phyloP scores from a whole-genome alignment of 2,888 invertebrate species.

The Idaea biselata region DNA sequence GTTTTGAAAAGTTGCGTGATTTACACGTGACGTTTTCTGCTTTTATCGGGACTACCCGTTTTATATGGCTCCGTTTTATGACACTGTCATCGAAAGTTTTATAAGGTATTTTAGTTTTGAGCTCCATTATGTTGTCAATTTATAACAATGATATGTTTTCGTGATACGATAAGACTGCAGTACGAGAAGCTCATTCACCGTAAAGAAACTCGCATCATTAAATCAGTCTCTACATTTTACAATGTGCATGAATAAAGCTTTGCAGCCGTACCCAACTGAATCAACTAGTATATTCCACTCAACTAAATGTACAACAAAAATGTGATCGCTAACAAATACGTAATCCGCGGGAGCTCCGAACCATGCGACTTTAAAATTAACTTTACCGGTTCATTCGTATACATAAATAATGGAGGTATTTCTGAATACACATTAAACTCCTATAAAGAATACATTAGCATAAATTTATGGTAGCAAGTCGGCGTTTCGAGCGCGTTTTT shows the following conservation, averaged over 20 bases:
- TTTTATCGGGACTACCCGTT: slow-evolving; percentile 66
- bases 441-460: slow-evolving; percentile 82
- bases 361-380: slow-evolving; percentile 76
- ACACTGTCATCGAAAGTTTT: slow-evolving; percentile 66
- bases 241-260: background rate
- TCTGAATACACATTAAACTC: slow-evolving; percentile 81
- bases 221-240: slow-evolving; percentile 35
- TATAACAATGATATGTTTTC: slow-evolving; percentile 41
- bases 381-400: slow-evolving; percentile 79
- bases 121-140: slow-evolving; percentile 52
- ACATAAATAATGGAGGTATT: slow-evolving; percentile 80
- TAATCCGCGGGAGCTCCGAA: slow-evolving; percentile 60
- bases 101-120: slow-evolving; percentile 61
- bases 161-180: slow-evolving; percentile 36
- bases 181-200: slow-evolving; percentile 44
- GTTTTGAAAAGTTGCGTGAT: slow-evolving; percentile 79
- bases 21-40: slow-evolving; percentile 75
- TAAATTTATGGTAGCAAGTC: slow-evolving; percentile 80
- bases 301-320: slow-evolving; percentile 50
- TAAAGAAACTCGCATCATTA: slow-evolving; percentile 38
- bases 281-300: background rate
- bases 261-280: background rate
- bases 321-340: slow-evolving; percentile 57
- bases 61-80: slow-evolving; percentile 65
- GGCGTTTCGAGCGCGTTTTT: slow-evolving; percentile 79